Evolutionary conservation across 2,797 vertebrate genomes (phyloP).

Genomic region (Lerista edwardsae): DNA sequence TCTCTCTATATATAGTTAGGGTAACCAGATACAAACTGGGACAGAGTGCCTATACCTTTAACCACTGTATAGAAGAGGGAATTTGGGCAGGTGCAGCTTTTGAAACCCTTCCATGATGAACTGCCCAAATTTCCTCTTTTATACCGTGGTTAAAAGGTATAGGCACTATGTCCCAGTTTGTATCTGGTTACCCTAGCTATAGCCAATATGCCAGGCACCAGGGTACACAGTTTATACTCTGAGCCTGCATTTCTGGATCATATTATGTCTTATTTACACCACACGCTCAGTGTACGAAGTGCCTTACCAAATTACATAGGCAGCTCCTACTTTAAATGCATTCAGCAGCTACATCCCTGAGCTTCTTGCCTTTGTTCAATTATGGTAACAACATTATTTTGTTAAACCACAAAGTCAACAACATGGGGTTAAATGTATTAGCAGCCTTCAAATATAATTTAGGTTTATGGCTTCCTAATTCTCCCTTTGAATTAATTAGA

Average conservation of each 20-base stretch:
- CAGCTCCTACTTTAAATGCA: constrained; percentile 71
- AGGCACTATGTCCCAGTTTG: too few relatives aligned
- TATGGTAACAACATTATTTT: constrained; percentile 75
- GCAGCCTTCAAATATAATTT: constrained; percentile 72
- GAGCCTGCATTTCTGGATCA: neutral
- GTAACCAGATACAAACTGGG: too few relatives aligned
- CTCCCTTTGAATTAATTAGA: constrained; percentile 77
- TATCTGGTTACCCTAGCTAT: too few relatives aligned
- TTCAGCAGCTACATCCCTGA: constrained; percentile 71
- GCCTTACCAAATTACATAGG: constrained; percentile 21
- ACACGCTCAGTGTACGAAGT: neutral
- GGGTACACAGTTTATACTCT: neutral
- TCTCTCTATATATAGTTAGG: too few relatives aligned
- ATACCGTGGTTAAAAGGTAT: too few relatives aligned
- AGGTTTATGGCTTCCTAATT: constrained; percentile 80
- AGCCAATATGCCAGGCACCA: neutral
- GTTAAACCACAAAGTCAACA: constrained; percentile 76
- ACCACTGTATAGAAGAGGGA: too few relatives aligned
- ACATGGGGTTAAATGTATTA: constrained; percentile 79
- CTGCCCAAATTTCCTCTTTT: too few relatives aligned
- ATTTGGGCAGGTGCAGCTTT: too few relatives aligned
- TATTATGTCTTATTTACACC: neutral
- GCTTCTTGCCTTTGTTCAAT: constrained; percentile 72
- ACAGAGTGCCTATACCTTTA: too few relatives aligned
- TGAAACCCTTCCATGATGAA: too few relatives aligned